These are phyloP conservation scores for Grus americana DNA, from an alignment of 2,113 vertebrate genomes.

Conservation along the genomic window DNA sequence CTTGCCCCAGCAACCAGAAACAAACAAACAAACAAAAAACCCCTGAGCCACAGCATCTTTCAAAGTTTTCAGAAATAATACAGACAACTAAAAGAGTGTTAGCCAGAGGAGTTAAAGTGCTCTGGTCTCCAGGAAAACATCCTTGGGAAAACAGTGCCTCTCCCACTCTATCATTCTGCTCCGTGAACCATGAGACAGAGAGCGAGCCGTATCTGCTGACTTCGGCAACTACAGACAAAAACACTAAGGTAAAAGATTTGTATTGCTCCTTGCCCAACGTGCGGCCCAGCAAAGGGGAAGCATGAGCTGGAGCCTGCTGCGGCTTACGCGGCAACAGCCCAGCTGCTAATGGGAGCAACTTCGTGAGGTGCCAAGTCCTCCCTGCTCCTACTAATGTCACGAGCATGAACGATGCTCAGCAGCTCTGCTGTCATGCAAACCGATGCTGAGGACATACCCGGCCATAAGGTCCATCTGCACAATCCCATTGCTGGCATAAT, in stretches of 20 bases:
- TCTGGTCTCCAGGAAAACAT: background rate
- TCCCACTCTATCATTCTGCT: background rate
- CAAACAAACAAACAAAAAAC: background rate
- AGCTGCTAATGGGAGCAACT: background rate
- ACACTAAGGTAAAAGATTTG: background rate
- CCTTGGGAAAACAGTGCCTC: background rate
- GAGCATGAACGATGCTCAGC: background rate
- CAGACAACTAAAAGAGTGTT: background rate
- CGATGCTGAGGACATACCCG: accelerated
- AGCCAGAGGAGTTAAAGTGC: background rate
- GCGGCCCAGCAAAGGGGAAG: background rate
- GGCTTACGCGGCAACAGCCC: background rate
- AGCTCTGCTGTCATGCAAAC: background rate
- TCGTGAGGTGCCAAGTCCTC: background rate
- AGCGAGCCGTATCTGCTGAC: accelerated
- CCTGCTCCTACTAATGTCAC: background rate
- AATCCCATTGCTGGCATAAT: accelerated
- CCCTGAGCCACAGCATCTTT: background rate
- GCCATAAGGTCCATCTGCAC: background rate
- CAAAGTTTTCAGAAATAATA: background rate
- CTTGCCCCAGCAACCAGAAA: background rate
- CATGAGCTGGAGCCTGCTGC: background rate
- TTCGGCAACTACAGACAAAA: background rate
- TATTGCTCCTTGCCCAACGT: background rate
- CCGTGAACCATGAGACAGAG: background rate